Evolutionary conservation across 2,797 vertebrate genomes (phyloP).

Genomic region (Smutsia temminckii): DNA sequence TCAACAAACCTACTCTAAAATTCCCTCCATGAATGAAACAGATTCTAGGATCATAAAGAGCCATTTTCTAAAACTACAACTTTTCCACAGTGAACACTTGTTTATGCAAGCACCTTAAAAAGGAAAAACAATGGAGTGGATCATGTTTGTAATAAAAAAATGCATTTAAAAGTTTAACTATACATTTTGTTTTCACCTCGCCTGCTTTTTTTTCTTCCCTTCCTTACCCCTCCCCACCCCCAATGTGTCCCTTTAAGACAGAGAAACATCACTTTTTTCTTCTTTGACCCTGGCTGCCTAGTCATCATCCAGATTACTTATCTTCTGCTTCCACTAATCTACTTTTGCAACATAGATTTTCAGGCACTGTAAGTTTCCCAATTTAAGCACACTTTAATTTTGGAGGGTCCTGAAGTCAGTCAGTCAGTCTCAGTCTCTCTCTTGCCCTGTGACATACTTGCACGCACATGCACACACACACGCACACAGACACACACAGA

Average conservation of each 20-base stretch:
- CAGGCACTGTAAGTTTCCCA: background rate
- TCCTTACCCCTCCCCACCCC: too few relatives aligned
- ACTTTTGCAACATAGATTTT: constrained; percentile 63
- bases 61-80: background rate
- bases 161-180: background rate
- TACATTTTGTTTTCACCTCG: background rate
- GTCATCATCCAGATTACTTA: constrained; percentile 35
- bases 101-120: background rate
- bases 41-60: background rate
- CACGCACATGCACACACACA: background rate
- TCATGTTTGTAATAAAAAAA: background rate
- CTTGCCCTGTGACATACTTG: background rate
- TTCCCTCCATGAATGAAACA: background rate
- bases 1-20: background rate
- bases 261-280: constrained; percentile 65
- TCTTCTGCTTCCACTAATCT: constrained; percentile 62
- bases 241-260: background rate
- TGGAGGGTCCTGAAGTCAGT: background rate
- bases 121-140: background rate
- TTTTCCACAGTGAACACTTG: background rate
- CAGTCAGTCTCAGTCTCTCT: background rate
- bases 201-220: too few relatives aligned
- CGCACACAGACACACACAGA: background rate
- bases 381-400: background rate
- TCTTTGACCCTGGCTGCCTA: constrained; percentile 69